Evolutionary conservation across 2,113 vertebrate species (phyloP), one percentile per base, ranked within the genome.

Genomic region (Climacteris rufus): DNA sequence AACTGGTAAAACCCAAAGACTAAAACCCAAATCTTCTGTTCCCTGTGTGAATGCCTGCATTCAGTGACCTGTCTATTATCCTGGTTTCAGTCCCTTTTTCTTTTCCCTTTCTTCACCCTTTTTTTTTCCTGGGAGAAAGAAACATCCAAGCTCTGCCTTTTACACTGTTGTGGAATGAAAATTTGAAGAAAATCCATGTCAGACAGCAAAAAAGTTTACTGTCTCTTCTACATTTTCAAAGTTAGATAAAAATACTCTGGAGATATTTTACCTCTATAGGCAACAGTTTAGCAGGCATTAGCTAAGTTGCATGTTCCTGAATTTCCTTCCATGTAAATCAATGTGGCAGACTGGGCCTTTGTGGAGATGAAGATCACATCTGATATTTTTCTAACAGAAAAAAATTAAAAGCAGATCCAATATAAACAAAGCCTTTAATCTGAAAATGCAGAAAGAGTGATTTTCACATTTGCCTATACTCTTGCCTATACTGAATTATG

Each of bases 301-400:
- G 45, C 31, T 70, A 90, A 81, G 23, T 83, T 80, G 50, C 42
- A 50, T 77, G 22, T 77, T 94, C 50, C 59, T 74, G 45, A 81
- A 83, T 93, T 96, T 96, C 63, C 68, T 90, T 90, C 72, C 76
- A 72, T 54, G 45, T 92, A 86, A 95, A 95, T 88, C 59, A 86
- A 7, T 61, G 79, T 92, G 83, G 59, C 66, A 97, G 76, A 93
- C 75, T 50, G 28, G 21, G 44, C 8, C n/a, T 90, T 88, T 83
- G 70, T 42, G n/a, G 53, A 95, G 66, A 94, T 54, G 47, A 79
- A 88, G 75, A 77, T 69, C 45, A 45, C 3, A 4, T 45, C 45
- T 63, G 53, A 20, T 93, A 83, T 86, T 90, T 97, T 95, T 88
- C 54, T 90, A 92, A 80, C 20, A 85, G 66, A 76, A 93, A 68